Base-by-base conservation (phyloP, 2,888 invertebrate genomes). In the Phengaris arion region DNA sequence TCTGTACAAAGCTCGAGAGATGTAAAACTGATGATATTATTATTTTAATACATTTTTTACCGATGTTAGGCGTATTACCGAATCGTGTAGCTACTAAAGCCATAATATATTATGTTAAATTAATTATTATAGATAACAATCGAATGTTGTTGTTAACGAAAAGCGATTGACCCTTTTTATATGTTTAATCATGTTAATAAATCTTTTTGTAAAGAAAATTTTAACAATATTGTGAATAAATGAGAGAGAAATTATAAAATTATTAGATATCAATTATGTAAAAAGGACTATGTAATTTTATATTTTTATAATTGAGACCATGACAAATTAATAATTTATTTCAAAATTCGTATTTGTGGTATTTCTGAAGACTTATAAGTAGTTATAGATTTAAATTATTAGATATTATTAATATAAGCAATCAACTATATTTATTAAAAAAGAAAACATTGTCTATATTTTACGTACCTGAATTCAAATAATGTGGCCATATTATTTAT, bases 391-490 rank as follows among this genome's bases (percentile, higher is more conserved):
- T 85, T 90, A 91, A 92, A 92, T 92, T 91, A 92, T 91, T 91
- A 82, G 88, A 88, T 88, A 88, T 79, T 85, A 52, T 64, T 64
- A 59, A 22, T 85, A 77, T 83, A 83, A 84, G 83, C 79, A 79
- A 80, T 88, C 89, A 88, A 87, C 84, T 85, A 88, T 87, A 85
- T 89, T 89, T 91, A 89, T 88, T 87, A 86, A 85, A 64, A 78
- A 75, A 9, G 76, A 86, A 87, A 86, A 83, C 83, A 83, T 86
- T 76, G 64, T 86, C 82, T 89, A 84, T 88, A 88, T 87, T 88
- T 83, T 91, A 89, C 89, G 93, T 93, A 93, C 93, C 93, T 93
- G 93, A 93, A 92, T 90, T 92, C 89, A 88, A 89, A 82, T 87
- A 89, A 85, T 86, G 93, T 92, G 92, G 92, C 93, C 93, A 93